These are phyloP conservation scores for Eretmochelys imbricata DNA, from an alignment of 2,113 vertebrate species.

Conservation along the genomic window DNA sequence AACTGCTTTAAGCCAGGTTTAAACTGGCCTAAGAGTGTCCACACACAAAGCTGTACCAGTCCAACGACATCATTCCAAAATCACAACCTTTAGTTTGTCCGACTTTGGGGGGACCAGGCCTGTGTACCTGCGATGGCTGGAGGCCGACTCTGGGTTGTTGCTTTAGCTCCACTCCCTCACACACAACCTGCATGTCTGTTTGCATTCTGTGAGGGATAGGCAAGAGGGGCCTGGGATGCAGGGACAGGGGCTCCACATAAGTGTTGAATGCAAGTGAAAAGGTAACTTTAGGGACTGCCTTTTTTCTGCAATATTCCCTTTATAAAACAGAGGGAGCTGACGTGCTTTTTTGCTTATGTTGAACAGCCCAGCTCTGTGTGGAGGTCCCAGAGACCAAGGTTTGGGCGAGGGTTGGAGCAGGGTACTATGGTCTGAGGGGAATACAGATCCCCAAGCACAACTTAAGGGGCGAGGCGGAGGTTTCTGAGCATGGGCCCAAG, in stretches of 20 bases:
- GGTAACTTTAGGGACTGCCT: not conserved
- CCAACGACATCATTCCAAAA: too few species aligned
- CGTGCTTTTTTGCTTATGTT: conserved; percentile 49
- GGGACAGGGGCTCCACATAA: rapidly evolving
- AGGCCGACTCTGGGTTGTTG: not conserved
- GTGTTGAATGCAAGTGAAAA: not conserved
- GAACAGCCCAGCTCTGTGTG: not conserved
- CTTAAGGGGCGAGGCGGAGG: not conserved
- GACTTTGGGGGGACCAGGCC: not conserved
- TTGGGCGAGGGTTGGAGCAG: not conserved
- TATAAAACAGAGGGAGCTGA: conserved; percentile 68
- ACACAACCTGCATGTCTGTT: not conserved
- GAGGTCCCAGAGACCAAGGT: not conserved
- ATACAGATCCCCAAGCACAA: not conserved
- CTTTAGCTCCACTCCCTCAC: rapidly evolving
- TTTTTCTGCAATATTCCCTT: conserved; percentile 34
- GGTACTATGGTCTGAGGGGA: too few species aligned
- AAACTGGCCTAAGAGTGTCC: not conserved
- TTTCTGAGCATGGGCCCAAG: not conserved
- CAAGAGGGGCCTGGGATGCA: not conserved
- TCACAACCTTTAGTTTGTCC: too few species aligned
- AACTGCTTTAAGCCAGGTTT: not conserved
- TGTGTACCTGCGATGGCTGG: rapidly evolving
- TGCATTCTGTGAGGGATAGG: not conserved
- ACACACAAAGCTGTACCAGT: not conserved